Conservation (phyloP, 1,140 invertebrate species). For the Drosophila insularis region DNA sequence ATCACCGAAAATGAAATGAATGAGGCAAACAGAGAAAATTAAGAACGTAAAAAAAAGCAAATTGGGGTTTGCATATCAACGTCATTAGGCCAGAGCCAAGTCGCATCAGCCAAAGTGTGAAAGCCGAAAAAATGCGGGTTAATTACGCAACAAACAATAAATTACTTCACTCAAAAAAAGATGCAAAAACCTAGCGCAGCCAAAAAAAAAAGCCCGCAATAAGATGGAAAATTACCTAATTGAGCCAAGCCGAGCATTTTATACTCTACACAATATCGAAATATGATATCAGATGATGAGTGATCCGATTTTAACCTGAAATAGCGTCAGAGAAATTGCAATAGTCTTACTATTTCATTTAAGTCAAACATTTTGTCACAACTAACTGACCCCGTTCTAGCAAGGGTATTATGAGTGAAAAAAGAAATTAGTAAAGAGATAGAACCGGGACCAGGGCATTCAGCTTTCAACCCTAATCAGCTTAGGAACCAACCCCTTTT, state of each 20-base stretch:
- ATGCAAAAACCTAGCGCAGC: conserved; percentile 23
- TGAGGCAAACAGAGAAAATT: conserved; percentile 8
- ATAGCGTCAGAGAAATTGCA: no score
- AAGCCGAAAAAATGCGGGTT: conserved; percentile 55
- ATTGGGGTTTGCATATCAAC: conserved; percentile 52
- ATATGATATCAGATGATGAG: no score
- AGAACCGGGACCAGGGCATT: not conserved
- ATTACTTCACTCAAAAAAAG: conserved; percentile 61
- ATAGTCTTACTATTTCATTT: no score
- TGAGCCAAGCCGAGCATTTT: not conserved
- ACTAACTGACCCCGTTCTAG: not conserved
- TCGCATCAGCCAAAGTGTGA: conserved; percentile 50
- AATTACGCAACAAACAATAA: conserved; percentile 79
- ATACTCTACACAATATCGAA: no score
- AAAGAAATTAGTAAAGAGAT: conserved; percentile 45
- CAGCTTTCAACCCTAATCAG: conserved; percentile 59
- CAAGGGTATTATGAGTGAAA: not conserved
- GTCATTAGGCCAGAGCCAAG: conserved; percentile 54
- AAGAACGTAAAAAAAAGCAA: not conserved
- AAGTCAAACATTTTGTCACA: not conserved
- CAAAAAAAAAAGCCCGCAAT: not conserved
- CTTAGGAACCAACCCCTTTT: conserved; percentile 40
- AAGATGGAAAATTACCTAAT: conserved; percentile 1
- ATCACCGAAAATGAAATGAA: conserved; percentile 66
- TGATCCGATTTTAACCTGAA: no score